These are phyloP conservation scores for Acomys russatus DNA, from an alignment of 2,797 vertebrate species.

Conservation along the genomic window DNA sequence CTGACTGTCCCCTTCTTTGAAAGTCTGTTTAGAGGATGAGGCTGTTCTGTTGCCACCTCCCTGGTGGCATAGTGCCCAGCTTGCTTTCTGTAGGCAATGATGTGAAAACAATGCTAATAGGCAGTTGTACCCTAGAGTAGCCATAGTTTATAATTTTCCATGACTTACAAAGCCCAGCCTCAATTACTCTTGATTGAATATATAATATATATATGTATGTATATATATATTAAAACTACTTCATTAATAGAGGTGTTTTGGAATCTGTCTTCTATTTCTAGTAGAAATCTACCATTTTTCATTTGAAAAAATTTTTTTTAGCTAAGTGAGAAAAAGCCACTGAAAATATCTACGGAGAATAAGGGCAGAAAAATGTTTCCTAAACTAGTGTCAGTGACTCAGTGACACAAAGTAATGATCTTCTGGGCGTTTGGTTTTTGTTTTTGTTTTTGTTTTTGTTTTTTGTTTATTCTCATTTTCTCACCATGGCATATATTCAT, in stretches of 20 bases:
- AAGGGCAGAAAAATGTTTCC: slow-evolving; percentile 66
- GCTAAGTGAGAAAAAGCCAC: slow-evolving; percentile 70
- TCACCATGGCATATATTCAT: neutral
- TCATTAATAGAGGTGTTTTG: slow-evolving; percentile 87
- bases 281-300: slow-evolving; percentile 82
- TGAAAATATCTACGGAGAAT: slow-evolving; percentile 61
- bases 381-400: slow-evolving; percentile 11
- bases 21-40: slow-evolving; percentile 88
- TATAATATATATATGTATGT: slow-evolving; percentile 73
- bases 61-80: slow-evolving; percentile 88
- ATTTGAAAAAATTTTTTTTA: slow-evolving; percentile 64
- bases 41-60: slow-evolving; percentile 88
- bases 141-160: slow-evolving; percentile 88
- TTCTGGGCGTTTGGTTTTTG: too few relatives aligned
- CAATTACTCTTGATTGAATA: slow-evolving; percentile 90
- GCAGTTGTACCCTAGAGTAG: slow-evolving; percentile 87
- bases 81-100: slow-evolving; percentile 89
- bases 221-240: slow-evolving; percentile 84
- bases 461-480: neutral
- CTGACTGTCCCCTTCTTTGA: slow-evolving; percentile 87
- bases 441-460: too few relatives aligned
- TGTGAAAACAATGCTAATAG: slow-evolving; percentile 91
- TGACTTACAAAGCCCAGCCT: slow-evolving; percentile 87
- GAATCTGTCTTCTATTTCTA: slow-evolving; percentile 80
- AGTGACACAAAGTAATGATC: neutral